phyloP scores from a whole-genome alignment of 2,888 invertebrate genomes.

The Dryobota labecula region DNA sequence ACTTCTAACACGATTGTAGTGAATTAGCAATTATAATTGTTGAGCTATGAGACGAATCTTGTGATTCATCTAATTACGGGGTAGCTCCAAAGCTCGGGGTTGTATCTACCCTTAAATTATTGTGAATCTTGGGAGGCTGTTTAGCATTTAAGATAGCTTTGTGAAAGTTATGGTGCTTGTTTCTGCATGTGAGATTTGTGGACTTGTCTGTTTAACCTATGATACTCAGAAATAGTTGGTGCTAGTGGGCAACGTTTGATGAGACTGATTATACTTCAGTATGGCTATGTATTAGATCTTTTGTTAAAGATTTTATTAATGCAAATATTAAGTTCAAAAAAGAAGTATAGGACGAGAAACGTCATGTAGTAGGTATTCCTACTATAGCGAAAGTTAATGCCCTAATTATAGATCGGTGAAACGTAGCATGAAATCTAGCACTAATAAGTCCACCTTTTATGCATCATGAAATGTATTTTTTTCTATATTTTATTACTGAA shows the following conservation, averaged over 20 bases:
- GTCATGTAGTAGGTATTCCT: no score
- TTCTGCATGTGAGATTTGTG: constrained; percentile 34
- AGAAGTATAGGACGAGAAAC: no score
- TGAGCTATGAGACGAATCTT: constrained; percentile 49
- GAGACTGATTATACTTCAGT: background rate
- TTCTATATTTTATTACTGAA: no score
- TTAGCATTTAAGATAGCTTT: constrained; percentile 45
- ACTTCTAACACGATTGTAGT: constrained; percentile 48
- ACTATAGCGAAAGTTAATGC: no score
- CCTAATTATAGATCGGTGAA: no score
- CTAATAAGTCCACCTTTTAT: no score
- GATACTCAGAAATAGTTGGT: constrained; percentile 17
- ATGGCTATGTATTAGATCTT: background rate
- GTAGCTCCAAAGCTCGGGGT: constrained; percentile 33
- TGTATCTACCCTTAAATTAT: constrained; percentile 46
- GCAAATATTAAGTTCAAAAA: background rate
- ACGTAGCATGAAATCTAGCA: no score
- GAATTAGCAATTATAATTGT: constrained; percentile 59
- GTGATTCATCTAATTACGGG: constrained; percentile 41
- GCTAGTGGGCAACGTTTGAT: background rate
- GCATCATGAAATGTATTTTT: no score
- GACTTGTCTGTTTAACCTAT: constrained; percentile 17
- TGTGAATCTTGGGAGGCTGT: constrained; percentile 43
- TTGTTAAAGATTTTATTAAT: background rate
- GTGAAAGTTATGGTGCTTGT: constrained; percentile 31